Evolutionary conservation across 2,797 vertebrate genomes (phyloP), one percentile per base, ranked within the genome.

Genomic region (Podarcis siculus): DNA sequence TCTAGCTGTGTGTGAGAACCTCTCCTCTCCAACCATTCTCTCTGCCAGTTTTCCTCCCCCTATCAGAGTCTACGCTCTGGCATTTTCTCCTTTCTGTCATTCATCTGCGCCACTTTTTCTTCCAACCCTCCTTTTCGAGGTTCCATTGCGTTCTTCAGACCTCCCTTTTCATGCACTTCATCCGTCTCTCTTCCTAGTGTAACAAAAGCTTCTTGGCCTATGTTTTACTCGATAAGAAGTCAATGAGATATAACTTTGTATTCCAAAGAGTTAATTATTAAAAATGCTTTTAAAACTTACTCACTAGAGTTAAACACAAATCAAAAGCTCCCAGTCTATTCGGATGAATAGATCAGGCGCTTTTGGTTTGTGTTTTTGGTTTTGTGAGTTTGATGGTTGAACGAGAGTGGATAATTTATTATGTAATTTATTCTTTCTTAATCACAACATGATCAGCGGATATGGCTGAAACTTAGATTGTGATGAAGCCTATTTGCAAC

Each of bases 371-470:
- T 73, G 35, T 73, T 37, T 35, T 73, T 73, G 35, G 32, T 73
- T 73, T 72, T 83, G 1, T 17, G 0, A 80, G 32, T 72, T 88
- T 90, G 27, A 64, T 61, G 42, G 58, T 64, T 84, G 3, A 77
- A 87, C 30, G 25, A 81, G 89, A 85, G 2, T 8, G 71, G 37
- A 32, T 55, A n/a, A 82, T 81, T 81, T 81, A 81, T 85, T 58
- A 27, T 58, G 21, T 67, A 39, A 86, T 85, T 89, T 82, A 81
- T 81, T 76, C 76, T 89, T 85, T 72, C 39, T 82, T 89, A 82
- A 89, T 89, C 71, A 76, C 42, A 81, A 55, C 83, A 55, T 89
- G 83, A 78, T 69, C 87, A 61, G 3, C 13, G 49, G 32, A 45
- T 5, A 64, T 37, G 30, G 58, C 32, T 77, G n/a, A 21, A 61